Base-by-base conservation (phyloP, 1,140 invertebrate genomes). In the Geopemphigus sp. region DNA sequence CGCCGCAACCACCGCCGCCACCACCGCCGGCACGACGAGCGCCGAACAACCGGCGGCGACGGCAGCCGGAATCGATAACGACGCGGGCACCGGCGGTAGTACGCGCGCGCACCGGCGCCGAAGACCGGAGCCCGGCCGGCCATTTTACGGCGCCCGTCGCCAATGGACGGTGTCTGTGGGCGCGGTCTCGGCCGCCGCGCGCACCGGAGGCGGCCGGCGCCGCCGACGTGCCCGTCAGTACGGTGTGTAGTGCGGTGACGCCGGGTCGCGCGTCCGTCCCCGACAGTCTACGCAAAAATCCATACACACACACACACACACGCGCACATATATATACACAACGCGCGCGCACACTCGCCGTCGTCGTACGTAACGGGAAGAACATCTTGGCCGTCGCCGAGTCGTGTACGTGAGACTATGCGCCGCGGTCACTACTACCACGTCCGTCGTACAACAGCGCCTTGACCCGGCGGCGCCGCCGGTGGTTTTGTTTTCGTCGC, bases 231-330 rank as follows among this genome's bases (percentile, higher is more conserved):
- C 56, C 53, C 72, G 74, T 15, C 74, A 78, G 74, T 78, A 78
- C 54, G 61, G 74, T 78, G 74, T 78, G 54, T 29, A 78, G 74
- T 78, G 74, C 74, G 74, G 74, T 78, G 74, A 26, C 74, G 74
- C 39, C 74, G 74, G 74, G 57, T 63, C 74, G 74, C 74, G 74
- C 74, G 74, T 63, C 74, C 74, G 74, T 78, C 29, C 56, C 56
- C 74, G 57, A 61, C 17, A 56, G 32, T 66, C 11, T n/a, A 15
- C 63, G 63, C 32, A 14, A n/a, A n/a, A n/a, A n/a, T n/a, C n/a
- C n/a, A n/a, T n/a, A n/a, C n/a, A n/a, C n/a, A n/a, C n/a, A n/a
- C n/a, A n/a, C n/a, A n/a, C n/a, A n/a, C n/a, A n/a, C n/a, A n/a
- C n/a, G n/a, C n/a, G n/a, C n/a, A n/a, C n/a, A n/a, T n/a, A n/a